Evolutionary conservation across 2,888 invertebrate genomes (phyloP).

Genomic region (Hypsopygia costalis): DNA sequence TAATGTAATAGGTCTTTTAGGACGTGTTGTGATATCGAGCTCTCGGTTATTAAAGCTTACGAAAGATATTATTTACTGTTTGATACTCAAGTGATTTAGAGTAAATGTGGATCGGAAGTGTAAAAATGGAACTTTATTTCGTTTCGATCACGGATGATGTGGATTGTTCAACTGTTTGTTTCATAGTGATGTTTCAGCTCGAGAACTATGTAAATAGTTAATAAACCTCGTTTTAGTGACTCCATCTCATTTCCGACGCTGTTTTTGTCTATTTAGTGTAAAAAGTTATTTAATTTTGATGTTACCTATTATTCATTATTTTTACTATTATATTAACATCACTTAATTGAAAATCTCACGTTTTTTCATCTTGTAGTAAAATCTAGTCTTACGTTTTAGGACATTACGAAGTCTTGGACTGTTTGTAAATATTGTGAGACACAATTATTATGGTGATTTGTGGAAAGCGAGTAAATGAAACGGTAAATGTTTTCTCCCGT

Average conservation of each 20-base stretch:
- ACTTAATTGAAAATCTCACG: constrained; percentile 48
- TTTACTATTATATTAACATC: constrained; percentile 32
- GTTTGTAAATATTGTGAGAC: constrained; percentile 59
- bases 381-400: constrained; percentile 77
- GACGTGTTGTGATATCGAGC: constrained; percentile 17
- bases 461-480: constrained; percentile 29
- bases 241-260: constrained; percentile 30
- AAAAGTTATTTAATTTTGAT: constrained; percentile 36
- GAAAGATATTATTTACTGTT: neutral
- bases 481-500: constrained; percentile 63
- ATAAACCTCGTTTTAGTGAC: constrained; percentile 23
- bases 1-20: neutral
- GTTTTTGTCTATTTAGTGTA: constrained; percentile 33
- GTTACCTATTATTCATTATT: constrained; percentile 41
- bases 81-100: neutral
- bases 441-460: constrained; percentile 43
- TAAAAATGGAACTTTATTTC: constrained; percentile 4
- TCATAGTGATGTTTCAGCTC: constrained; percentile 30
- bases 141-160: neutral
- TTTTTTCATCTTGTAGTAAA: constrained; percentile 69
- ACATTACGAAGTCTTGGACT: constrained; percentile 66
- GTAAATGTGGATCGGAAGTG: neutral
- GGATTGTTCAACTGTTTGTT: neutral
- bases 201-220: constrained; percentile 51
- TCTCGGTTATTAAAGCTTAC: constrained; percentile 9